Base-by-base conservation (phyloP, 2,888 invertebrate genomes). In the Melikaiella ostensackeni region DNA sequence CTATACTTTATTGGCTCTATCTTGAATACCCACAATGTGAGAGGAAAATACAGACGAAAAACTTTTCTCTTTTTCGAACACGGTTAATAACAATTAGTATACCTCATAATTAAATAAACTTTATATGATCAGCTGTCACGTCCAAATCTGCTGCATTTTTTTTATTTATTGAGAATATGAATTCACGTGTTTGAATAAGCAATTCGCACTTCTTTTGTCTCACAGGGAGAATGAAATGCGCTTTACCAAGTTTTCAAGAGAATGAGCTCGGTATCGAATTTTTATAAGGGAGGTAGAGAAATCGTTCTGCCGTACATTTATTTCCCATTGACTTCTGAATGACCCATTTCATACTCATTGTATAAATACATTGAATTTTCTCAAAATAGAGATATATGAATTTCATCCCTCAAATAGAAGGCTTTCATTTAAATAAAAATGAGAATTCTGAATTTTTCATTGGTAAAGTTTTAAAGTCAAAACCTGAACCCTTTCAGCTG, bases 191-290 rank as follows among this genome's bases (percentile, higher is more conserved):
- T 27, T 27, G 59, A 24, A 59, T 59, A 27, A 24, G 24, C 13
- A 21, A 59, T 59, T 24, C 13, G 59, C 27, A 59, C 16, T 59
- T 59, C 59, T 21, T 59, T 27, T 21, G 16, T 13, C 13, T 16
- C 59, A 24, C 27, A 59, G 27, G 11, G 24, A 59, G 59, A 59
- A 59, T 27, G 13, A 59, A 59, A 24, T 59, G 59, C 59, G 59
- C 59, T 59, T 59, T 59, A 59, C 59, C 59, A 59, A 59, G 59
- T 59, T 59, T 59, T 27, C 59, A 59, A 27, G 59, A 59, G 59
- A 59, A 59, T 59, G 59, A 9, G 27, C 27, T 59, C 6, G 24
- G 59, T 59, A 59, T 59, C 24, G 59, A 27, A 59, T 59, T 59
- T 59, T 59, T 59, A 59, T 24, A 59, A 27, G 59, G 13, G 59